A percentile compares a stretch with the other conserved stretches of the same genome.
phyloP scores from a whole-genome alignment of 2,113 vertebrate species.

The Smithornis capensis region DNA sequence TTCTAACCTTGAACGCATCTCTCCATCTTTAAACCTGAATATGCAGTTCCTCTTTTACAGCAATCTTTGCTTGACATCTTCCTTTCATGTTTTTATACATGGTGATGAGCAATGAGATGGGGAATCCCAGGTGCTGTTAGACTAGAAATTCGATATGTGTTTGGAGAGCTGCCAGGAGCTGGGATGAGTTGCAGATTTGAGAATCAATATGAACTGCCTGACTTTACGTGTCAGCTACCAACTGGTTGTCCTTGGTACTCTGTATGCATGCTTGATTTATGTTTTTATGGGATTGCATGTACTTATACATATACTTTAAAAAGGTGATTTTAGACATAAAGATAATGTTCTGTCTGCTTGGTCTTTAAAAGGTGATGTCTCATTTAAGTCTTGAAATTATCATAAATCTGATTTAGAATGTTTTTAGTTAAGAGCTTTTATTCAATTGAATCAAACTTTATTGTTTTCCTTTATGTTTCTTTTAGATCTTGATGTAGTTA shows the following conservation, averaged over 20 bases:
- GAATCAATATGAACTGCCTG: background rate
- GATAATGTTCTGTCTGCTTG: background rate
- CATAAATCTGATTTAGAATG: background rate
- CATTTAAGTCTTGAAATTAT: constrained; percentile 3
- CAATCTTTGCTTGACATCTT: background rate
- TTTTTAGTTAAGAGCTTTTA: constrained; percentile 31
- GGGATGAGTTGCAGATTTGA: background rate
- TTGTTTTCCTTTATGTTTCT: constrained; percentile 25
- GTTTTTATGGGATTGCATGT: background rate
- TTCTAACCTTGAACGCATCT: background rate
- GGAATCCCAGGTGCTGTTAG: background rate
- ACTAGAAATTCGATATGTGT: background rate
- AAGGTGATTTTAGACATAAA: background rate
- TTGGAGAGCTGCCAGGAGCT: constrained; percentile 16
- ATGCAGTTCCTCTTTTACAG: background rate
- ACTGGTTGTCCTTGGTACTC: background rate
- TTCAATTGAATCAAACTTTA: constrained; percentile 7
- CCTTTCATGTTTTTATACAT: background rate
- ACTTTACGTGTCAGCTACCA: background rate
- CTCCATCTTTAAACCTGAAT: background rate
- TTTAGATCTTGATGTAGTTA: constrained; percentile 52
- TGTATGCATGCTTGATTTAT: background rate
- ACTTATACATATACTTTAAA: background rate
- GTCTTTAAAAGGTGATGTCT: background rate
- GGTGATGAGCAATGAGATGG: background rate